Conservation (phyloP, 1,140 invertebrate genomes). For the Leptoteleia sp. region DNA sequence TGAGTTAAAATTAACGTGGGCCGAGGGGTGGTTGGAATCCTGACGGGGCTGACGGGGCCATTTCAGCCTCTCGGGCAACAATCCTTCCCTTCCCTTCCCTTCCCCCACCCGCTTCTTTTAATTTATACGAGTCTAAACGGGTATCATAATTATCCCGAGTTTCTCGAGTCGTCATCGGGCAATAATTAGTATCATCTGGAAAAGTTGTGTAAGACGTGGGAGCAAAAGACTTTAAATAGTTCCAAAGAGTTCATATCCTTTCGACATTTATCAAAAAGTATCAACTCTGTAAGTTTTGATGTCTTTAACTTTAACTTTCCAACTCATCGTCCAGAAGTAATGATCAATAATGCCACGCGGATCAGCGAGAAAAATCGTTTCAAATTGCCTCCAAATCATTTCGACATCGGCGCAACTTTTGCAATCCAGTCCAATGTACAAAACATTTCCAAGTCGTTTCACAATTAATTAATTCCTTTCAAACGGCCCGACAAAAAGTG, state of each 20-base stretch:
- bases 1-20: slow-evolving; percentile 19
- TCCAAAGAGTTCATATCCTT: slow-evolving; percentile 24
- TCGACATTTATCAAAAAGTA: slow-evolving; percentile 31
- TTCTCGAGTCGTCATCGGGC: no score
- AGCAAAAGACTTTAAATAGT: slow-evolving; percentile 18
- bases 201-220: slow-evolving; percentile 13
- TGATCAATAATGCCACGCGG: slow-evolving; percentile 14
- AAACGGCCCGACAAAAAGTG: slow-evolving; percentile 1
- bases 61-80: no score
- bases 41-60: slow-evolving; percentile 1
- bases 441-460: background rate
- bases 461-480: background rate
- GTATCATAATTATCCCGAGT: no score
- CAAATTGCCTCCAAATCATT: slow-evolving; percentile 10
- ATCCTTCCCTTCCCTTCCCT: no score
- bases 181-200: slow-evolving; percentile 13
- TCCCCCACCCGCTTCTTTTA: no score
- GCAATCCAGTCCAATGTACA: background rate
- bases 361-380: slow-evolving; percentile 8
- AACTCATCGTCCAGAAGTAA: slow-evolving; percentile 29
- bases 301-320: slow-evolving; percentile 28
- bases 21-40: background rate
- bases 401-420: background rate
- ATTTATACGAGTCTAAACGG: no score
- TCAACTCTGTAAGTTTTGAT: slow-evolving; percentile 23